phyloP scores from a whole-genome alignment of 2,113 vertebrate genomes.

The pig (Sus scrofa) region T2T-Sscrofa CM000828.6:70815001-70815500 shows the following conservation, averaged over 20 bases:
- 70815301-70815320: background rate
- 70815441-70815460: rapidly evolving
- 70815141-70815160: background rate
- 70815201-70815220: background rate
- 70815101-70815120: slow-evolving; percentile 2
- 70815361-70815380: background rate
- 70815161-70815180: background rate
- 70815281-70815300: background rate
- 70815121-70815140: background rate
- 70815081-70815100: background rate
- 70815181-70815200: background rate
- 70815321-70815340: background rate
- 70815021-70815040: slow-evolving; percentile 1
- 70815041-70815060: background rate
- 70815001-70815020: background rate
- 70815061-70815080: background rate
- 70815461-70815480: too few species aligned
- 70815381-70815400: background rate
- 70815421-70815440: rapidly evolving
- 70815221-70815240: too few species aligned
- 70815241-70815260: background rate
- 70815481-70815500: too few species aligned
- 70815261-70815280: rapidly evolving
- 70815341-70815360: background rate
- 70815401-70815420: rapidly evolving